phyloP scores from a whole-genome alignment of 2,113 vertebrate species.

The Ailuropoda melanoleuca region DNA sequence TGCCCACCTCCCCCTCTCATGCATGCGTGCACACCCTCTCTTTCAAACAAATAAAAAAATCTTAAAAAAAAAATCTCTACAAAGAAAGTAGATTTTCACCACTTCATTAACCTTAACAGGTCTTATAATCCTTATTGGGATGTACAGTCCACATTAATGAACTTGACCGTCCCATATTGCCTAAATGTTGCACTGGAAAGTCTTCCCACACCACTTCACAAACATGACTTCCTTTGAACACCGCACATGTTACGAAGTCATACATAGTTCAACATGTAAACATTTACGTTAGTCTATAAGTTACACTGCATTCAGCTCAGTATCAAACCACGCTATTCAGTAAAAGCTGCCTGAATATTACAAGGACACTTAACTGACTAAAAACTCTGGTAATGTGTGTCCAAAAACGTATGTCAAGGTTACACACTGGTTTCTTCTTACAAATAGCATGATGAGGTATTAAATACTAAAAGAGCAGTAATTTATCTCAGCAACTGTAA shows the following conservation, averaged over 20 bases:
- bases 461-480: conserved; percentile 40
- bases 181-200: neutral
- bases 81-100: neutral
- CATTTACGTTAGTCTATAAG: conserved; percentile 25
- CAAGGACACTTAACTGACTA: neutral
- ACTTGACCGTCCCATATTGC: neutral
- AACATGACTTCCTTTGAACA: neutral
- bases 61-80: neutral
- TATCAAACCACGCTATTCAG: neutral
- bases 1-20: too few species aligned
- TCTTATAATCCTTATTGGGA: neutral
- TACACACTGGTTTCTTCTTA: neutral
- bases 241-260: neutral
- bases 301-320: neutral
- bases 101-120: neutral
- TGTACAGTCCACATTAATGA: neutral
- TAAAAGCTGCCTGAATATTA: conserved; percentile 9
- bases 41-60: neutral
- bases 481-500: neutral
- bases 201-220: neutral
- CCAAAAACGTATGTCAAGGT: neutral
- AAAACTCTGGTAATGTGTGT: neutral
- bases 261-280: neutral
- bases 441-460: neutral
- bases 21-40: neutral